Percentiles rank a stretch among this genome's conserved stretches.
Evolutionary conservation across 2,113 vertebrate species (phyloP).

Genomic region (Xiphophorus hellerii): DNA sequence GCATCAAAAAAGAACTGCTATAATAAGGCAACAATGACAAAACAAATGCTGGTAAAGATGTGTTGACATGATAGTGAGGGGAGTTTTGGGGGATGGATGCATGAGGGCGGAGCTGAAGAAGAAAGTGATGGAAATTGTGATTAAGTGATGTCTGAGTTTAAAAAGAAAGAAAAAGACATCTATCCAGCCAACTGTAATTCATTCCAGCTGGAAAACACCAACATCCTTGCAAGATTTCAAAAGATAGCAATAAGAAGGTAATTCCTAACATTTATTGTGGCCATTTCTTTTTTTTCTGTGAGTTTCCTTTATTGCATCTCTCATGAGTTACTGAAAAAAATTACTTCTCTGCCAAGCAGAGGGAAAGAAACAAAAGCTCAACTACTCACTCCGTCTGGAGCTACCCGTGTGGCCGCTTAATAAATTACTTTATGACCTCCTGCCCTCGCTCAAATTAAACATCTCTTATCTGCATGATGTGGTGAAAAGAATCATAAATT

Average conservation of each 20-base stretch:
- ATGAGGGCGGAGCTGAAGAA: conserved; percentile 31
- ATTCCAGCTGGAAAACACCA: conserved; percentile 37
- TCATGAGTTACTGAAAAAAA: conserved; percentile 23
- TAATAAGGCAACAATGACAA: conserved; percentile 79
- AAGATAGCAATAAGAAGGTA: conserved; percentile 9
- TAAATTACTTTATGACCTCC: conserved; percentile 15
- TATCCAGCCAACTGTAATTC: conserved; percentile 28
- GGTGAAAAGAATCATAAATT: conserved; percentile 53
- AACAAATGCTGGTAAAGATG: conserved; percentile 71
- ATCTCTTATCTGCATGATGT: not conserved
- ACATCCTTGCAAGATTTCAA: conserved; percentile 20
- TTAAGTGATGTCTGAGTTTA: conserved; percentile 49
- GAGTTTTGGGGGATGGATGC: not conserved
- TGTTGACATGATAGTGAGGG: conserved; percentile 54
- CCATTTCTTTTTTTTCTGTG: not conserved
- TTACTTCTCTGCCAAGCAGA: conserved; percentile 18
- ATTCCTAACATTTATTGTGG: conserved; percentile 8
- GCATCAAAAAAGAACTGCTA: conserved; percentile 60
- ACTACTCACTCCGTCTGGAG: conserved; percentile 27
- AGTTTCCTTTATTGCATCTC: not conserved
- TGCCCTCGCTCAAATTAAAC: not conserved
- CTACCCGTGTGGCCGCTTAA: conserved; percentile 22
- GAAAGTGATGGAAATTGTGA: conserved; percentile 25
- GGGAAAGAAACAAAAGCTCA: conserved; percentile 26
- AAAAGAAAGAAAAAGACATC: not conserved